Percentiles rank a stretch among this genome's conserved stretches.
Evolutionary conservation across 2,888 invertebrate species (phyloP).

Genomic region (Oligia strigilis): DNA sequence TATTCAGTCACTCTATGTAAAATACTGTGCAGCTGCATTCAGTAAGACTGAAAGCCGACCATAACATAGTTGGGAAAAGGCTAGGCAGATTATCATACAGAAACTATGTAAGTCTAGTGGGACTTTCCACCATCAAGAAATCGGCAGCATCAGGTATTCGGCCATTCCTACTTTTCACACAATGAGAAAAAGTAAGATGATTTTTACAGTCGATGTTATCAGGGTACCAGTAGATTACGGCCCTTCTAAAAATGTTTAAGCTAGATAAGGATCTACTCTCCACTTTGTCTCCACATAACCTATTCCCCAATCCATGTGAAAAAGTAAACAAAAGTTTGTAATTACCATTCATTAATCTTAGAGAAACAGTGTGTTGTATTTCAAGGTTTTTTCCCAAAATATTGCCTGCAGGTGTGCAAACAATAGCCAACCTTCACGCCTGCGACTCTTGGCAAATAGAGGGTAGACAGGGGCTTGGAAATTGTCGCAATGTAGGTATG

Average conservation of each 20-base stretch:
- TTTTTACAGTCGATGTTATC: neutral
- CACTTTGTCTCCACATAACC: neutral
- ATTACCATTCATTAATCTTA: slow-evolving; percentile 51
- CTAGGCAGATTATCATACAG: no score
- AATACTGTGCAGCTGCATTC: no score
- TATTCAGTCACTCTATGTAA: no score
- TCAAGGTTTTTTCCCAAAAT: slow-evolving; percentile 68
- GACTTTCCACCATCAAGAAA: neutral
- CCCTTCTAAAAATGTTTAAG: neutral
- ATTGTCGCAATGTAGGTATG: slow-evolving; percentile 56
- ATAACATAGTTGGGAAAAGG: no score
- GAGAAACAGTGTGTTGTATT: slow-evolving; percentile 28
- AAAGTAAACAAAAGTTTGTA: slow-evolving; percentile 46
- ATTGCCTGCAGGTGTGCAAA: slow-evolving; percentile 54
- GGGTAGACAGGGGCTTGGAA: slow-evolving; percentile 36
- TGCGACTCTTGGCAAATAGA: slow-evolving; percentile 58
- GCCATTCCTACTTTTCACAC: neutral
- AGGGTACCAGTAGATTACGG: neutral
- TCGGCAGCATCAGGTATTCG: neutral
- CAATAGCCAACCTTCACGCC: slow-evolving; percentile 65
- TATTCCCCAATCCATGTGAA: slow-evolving; percentile 50
- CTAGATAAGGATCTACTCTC: neutral
- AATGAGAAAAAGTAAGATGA: neutral
- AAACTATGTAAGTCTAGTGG: neutral
- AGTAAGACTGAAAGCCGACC: no score